Evolutionary conservation across 2,113 vertebrate species (phyloP), one percentile per base, ranked within the genome.

Genomic region (Tupaia chinensis): DNA sequence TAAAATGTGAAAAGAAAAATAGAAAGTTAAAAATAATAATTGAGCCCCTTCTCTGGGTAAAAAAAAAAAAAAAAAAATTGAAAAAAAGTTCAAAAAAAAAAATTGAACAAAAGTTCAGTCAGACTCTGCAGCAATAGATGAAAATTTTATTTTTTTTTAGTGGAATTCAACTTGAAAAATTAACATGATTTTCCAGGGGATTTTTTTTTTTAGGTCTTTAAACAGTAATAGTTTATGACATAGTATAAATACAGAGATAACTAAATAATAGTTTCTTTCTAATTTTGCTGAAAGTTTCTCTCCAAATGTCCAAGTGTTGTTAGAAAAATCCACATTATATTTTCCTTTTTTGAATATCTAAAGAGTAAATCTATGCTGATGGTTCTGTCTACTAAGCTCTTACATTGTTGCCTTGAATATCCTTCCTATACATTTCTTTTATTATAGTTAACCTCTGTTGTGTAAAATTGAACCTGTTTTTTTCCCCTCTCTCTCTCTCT

Each of bases 171-270:
- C 20, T 83, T 92, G n/a, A 58, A 89, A 97, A 95, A 91, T 58
- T n/a, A 85, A 13, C 25, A 29, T 65, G 63, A 95, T 77, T 95
- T 94, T 96, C 65, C 34, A 92, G 70, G 65, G 81, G 29, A 5
- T 65, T 32, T 44, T 44, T 44, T 44, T 44, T 95, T 97, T 94
- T 34, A 90, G 87, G 68, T 86, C 80, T 98, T 98, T 96, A 97
- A 82, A 78, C 8, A 87, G 63, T 63, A 95, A 98, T 85, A 91
- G 92, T 95, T 29, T 69, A 61, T 58, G 77, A 69, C 27, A 97
- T 60, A 60, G 8, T 81, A 32, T 17, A 95, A 98, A 98, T 90
- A 97, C 54, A 96, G 88, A 76, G 1, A 68, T 72, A 91, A 89
- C 93, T 97, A 90, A 96, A 44, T 69, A 95, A 88, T 25, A 94